phyloP scores from a whole-genome alignment of 2,888 invertebrate genomes.

The Miltochrista miniata region DNA sequence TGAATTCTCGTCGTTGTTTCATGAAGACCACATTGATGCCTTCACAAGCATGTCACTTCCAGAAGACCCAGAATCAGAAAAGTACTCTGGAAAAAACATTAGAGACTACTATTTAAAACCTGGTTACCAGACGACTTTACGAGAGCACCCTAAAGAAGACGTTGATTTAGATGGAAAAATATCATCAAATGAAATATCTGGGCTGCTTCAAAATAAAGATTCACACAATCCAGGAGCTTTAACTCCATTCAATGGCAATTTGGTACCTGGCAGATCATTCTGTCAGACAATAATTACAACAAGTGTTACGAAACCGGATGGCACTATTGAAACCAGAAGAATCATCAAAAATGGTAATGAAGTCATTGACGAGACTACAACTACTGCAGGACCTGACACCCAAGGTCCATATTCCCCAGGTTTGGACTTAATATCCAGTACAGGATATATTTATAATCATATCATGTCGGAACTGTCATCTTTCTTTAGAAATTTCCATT shows the following conservation, averaged over 20 bases:
- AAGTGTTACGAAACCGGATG: constrained; percentile 71
- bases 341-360: constrained; percentile 73
- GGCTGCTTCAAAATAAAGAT: constrained; percentile 62
- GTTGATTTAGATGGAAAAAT: constrained; percentile 73
- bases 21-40: constrained; percentile 48
- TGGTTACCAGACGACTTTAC: constrained; percentile 56
- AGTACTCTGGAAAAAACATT: constrained; percentile 54
- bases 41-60: constrained; percentile 36
- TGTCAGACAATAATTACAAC: constrained; percentile 75
- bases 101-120: constrained; percentile 76
- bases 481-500: constrained; percentile 66
- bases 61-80: constrained; percentile 39
- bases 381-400: constrained; percentile 44
- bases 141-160: constrained; percentile 55
- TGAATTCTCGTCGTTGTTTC: constrained; percentile 61
- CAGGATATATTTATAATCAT: constrained; percentile 49
- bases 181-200: constrained; percentile 71
- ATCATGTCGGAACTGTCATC: constrained; percentile 61
- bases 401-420: constrained; percentile 41
- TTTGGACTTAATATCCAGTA: constrained; percentile 48
- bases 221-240: constrained; percentile 25
- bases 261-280: constrained; percentile 66
- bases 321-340: constrained; percentile 66
- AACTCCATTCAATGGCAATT: constrained; percentile 54
- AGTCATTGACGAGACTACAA: constrained; percentile 66